phyloP scores from a whole-genome alignment of 35 echinoderm and acorn worm species.

The Apostichopus californicus region DNA sequence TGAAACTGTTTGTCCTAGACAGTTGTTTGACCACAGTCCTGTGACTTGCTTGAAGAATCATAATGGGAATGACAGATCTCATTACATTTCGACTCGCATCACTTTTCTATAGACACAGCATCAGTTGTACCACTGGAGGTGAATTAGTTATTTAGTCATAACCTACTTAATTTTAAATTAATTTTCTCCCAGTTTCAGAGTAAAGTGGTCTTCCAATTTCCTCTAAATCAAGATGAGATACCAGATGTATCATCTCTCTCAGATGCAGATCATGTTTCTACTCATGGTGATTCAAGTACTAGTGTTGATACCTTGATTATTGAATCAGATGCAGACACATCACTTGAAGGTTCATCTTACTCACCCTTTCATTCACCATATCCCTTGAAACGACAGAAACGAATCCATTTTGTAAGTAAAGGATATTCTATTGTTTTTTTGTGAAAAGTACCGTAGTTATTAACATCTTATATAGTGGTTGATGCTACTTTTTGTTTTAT shows the following conservation, averaged over 20 bases:
- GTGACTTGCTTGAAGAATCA: no score
- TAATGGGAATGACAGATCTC: neutral
- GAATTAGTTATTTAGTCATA: no score
- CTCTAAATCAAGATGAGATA: neutral
- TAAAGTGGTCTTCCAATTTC: no score
- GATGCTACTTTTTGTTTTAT: neutral
- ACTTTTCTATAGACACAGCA: neutral
- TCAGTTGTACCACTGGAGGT: neutral
- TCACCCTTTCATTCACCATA: neutral
- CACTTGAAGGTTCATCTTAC: neutral
- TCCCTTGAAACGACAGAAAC: neutral
- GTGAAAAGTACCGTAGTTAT: neutral
- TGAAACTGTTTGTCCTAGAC: no score
- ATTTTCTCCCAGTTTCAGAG: no score
- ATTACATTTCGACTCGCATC: neutral
- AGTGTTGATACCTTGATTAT: neutral
- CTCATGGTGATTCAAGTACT: neutral
- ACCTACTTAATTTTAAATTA: no score
- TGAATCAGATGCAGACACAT: neutral
- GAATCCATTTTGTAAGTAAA: constrained; percentile 17
- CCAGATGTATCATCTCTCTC: no score
- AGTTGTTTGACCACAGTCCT: no score
- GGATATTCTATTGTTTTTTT: neutral
- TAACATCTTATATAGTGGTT: neutral
- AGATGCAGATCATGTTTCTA: neutral